Base-by-base conservation (phyloP, 2,113 vertebrate genomes). In the Microtus ochrogaster region DNA sequence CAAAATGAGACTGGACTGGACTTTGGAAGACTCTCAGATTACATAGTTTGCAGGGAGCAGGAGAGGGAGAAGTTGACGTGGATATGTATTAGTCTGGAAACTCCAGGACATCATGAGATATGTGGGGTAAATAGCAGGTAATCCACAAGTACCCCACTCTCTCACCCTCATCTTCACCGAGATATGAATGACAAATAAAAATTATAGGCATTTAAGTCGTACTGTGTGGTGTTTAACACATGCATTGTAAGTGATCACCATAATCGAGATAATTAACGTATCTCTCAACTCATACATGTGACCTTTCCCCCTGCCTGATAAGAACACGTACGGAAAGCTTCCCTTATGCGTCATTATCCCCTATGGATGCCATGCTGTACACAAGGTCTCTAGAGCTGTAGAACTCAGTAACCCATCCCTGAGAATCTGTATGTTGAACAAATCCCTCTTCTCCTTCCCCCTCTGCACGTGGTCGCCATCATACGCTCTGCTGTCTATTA, bases 381-480 rank as follows among this genome's bases (percentile, higher is more conserved):
- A 12, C 16, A 22, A 28, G 11, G 26, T n/a, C 19, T 49, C 36
- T 26, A 77, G 84, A 89, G 63, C 58, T 49, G 33, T n/a, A 19
- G 47, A 89, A 82, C 39, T 30, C n/a, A 39, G 1, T 33, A 7
- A 14, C 36, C 44, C 5, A 17, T 19, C 16, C 58, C 24, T 84
- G 39, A 8, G 19, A 58, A 49, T 63, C 41, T 26, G 12, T 77
- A 39, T 49, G 24, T 5, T 55, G 30, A 49, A 26, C n/a, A 52
- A 68, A 22, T 17, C 10, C n/a, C 30, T 55, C 4, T 8, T 30
- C 14, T 3, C 24, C 5, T 14, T 11, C 68, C 3, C 16, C 55
- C 7, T 28, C 5, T 21, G 19, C 0, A 30, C 12, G 41, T 24
- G 22, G 39, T 55, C 3, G 0, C 11, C 0, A 0, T 16, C 49